These are phyloP conservation scores for Novumbra hubbsi DNA, from an alignment of 2,797 vertebrate species.

Conservation along the genomic window DNA sequence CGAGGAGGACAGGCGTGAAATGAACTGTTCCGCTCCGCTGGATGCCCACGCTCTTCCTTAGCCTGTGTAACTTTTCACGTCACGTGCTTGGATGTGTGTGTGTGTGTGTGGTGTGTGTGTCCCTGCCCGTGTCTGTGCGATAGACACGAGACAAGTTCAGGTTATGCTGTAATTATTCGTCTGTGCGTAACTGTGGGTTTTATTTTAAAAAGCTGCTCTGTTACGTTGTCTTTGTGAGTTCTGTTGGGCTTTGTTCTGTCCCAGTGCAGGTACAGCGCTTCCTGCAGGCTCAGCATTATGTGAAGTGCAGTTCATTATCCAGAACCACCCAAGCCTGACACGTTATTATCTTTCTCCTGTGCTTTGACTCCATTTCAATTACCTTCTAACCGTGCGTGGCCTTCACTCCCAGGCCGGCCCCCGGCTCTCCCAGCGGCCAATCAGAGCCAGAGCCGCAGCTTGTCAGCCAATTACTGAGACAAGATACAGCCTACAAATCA, in stretches of 20 bases:
- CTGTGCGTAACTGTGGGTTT: background rate
- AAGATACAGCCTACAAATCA: conserved; percentile 61
- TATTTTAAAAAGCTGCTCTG: background rate
- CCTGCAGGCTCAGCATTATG: conserved; percentile 75
- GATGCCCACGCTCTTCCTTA: conserved; percentile 70
- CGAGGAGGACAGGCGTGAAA: conserved; percentile 82
- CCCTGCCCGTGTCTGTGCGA: conserved; percentile 15
- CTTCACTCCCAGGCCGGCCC: conserved; percentile 38
- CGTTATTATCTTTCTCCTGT: conserved; percentile 79
- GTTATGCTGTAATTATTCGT: conserved; percentile 4
- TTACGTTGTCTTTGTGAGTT: conserved; percentile 25
- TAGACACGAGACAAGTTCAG: conserved; percentile 1
- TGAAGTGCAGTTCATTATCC: conserved; percentile 79
- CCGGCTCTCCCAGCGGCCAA: conserved; percentile 57
- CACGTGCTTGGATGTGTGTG: conserved; percentile 58
- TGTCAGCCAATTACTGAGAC: conserved; percentile 57
- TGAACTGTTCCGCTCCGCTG: conserved; percentile 81
- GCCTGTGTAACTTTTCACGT: conserved; percentile 75
- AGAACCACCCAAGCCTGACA: conserved; percentile 72
- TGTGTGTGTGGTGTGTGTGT: conserved; percentile 34
- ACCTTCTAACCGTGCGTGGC: conserved; percentile 75
- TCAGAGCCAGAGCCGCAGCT: conserved; percentile 48
- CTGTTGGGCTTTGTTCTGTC: conserved; percentile 61
- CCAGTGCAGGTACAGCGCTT: conserved; percentile 63
- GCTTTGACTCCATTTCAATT: conserved; percentile 83